Base-by-base conservation (phyloP, 1,140 invertebrate genomes). In the Phthorimaea operculella region DNA sequence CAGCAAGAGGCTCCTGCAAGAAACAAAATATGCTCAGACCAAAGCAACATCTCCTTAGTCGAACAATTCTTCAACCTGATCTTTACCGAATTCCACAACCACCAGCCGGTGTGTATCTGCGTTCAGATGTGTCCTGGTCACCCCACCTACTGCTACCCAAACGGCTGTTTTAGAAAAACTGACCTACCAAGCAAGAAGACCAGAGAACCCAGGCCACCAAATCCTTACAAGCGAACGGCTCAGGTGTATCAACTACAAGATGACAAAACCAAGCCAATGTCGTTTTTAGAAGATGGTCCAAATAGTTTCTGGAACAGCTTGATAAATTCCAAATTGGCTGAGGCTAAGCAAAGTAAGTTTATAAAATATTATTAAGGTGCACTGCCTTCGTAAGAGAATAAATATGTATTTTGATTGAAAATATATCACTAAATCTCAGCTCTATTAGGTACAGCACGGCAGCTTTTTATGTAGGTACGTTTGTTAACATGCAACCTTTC, bases 11-110 rank as follows among this genome's bases (percentile, higher is more conserved):
- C 8, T 10, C 8, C 33, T 7, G 6, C 36, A 12, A 39, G 3
- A 5, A 39, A 39, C 36, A 28, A 28, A 4, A 39, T 39, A 12
- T 39, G 36, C 36, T 10, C 10, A 2, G n/a, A 9, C 2, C 10
- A 3, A 12, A 63, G 50, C 15, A 64, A 68, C 4, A 64, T 65
- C 10, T 53, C 54, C n/a, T 42, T 68, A 14, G 70, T 80, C 1
- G 79, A 83, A 52, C 68, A 76, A 54, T 83, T 83, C 51, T 83
- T 83, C 49, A 77, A 75, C 47, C 44, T 79, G 1, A 70, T 83
- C 15, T 81, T 83, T 57, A 55, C 64, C 0, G 78, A 83, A 49
- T 83, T 83, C 49, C 70, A 75, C 4, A 69, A 59, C 7, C 64
- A 57, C 0, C 71, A 71, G 0, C 78, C 78, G 12, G 54, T 65